Evolutionary conservation across 2,888 invertebrate genomes (phyloP).

Genomic region (Globia sparganii): DNA sequence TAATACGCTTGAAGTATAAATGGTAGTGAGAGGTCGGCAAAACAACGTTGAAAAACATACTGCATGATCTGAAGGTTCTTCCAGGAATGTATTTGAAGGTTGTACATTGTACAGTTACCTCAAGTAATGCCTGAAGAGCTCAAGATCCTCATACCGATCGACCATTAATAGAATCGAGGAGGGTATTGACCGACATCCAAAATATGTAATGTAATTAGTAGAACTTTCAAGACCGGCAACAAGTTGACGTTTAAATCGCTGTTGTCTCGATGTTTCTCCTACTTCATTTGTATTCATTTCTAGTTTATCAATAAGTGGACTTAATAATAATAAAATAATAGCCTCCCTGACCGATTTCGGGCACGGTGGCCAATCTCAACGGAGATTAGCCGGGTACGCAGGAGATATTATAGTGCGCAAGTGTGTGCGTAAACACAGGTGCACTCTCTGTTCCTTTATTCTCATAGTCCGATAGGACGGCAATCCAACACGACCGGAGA

Average conservation of each 20-base stretch:
- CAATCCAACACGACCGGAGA: too few relatives aligned
- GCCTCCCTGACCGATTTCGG: too few relatives aligned
- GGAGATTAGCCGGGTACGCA: too few relatives aligned
- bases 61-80: neutral
- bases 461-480: too few relatives aligned
- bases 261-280: neutral
- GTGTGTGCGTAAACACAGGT: too few relatives aligned
- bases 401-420: too few relatives aligned
- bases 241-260: neutral
- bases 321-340: too few relatives aligned
- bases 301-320: constrained; percentile 62
- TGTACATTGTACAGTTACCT: neutral
- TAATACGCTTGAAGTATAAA: neutral
- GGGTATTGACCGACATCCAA: neutral
- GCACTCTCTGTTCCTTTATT: too few relatives aligned
- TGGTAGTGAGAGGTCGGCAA: neutral
- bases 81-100: neutral
- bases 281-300: neutral
- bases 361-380: too few relatives aligned
- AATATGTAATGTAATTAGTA: neutral
- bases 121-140: neutral
- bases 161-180: neutral
- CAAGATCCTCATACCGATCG: neutral
- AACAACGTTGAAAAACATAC: neutral
- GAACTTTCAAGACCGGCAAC: neutral